Evolutionary conservation across 64 coral and sea anemone genomes (phyloP), one percentile per base, ranked within the genome.

Genomic region (Orbicella faveolata): DNA sequence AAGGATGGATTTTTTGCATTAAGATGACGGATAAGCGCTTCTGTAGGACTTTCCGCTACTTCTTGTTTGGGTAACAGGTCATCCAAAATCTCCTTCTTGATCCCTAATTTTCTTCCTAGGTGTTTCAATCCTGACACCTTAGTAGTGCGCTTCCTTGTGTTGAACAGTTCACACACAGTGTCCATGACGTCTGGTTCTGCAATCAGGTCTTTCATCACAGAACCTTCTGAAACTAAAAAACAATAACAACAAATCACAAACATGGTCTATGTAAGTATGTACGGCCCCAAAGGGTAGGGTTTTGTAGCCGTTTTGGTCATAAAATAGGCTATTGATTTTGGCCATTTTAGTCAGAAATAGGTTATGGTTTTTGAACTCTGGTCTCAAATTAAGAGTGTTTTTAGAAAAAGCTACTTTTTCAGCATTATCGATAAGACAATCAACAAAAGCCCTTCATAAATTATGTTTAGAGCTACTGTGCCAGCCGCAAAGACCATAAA

Each of bases 181-280:
- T 83, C 79, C 79, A 83, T 83, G 59, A 83, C 59, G 25, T 37
- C 34, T 9, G 65, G 36, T 16, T 83, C 59, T 63, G 34, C 79
- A 61, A 83, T 37, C 34, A 83, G 65, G 59, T 37, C 59, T 65
- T 83, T 83, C 4, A 83, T 19, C 61, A 66, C 62, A 17, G 61
- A 83, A 65, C 9, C 17, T 9, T 39, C 34, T 66, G 57, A 19
- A 20, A 83, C 79, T 83, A 30, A 83, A 1, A 21, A 67, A 20
- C 30, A 20, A 67, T 6, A 67, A 67, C 64, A 67, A 67, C 52
- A 53, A 53, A 30, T 30, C 30, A 30, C 30, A 30, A 30, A 30
- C 30, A 30, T 30, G 30, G 30, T 30, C 30, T 30, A 30, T 30
- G 30, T 30, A 30, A 30, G 30, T 30, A 30, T 30, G 30, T 30